phyloP scores from a whole-genome alignment of 2,797 vertebrate species.

The Stomatorhinus walkeri region DNA sequence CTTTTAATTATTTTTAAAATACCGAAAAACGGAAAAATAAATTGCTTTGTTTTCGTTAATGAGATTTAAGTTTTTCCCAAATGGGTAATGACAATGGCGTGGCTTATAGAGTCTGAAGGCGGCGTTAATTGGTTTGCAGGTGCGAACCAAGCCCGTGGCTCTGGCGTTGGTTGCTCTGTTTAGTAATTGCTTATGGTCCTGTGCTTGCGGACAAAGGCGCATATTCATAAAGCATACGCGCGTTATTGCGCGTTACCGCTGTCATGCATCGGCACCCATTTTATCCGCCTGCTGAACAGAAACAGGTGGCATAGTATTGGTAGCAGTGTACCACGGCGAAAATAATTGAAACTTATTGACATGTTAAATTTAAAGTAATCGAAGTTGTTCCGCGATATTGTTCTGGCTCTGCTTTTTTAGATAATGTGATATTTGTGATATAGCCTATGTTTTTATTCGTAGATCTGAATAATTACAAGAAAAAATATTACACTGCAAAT shows the following conservation, averaged over 20 bases:
- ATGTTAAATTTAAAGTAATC: neutral
- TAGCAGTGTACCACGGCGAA: neutral
- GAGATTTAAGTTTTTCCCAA: slow-evolving; percentile 32
- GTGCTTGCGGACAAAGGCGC: slow-evolving; percentile 50
- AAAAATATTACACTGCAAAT: neutral
- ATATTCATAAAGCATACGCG: slow-evolving; percentile 33
- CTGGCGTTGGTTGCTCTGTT: slow-evolving; percentile 40
- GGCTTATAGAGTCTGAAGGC: neutral
- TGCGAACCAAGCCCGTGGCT: slow-evolving; percentile 37
- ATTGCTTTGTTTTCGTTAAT: neutral
- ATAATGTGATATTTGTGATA: neutral
- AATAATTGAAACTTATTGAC: neutral
- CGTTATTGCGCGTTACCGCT: slow-evolving; percentile 24
- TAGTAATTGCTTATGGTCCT: slow-evolving; percentile 44
- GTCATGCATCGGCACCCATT: slow-evolving; percentile 26
- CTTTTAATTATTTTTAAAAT: neutral
- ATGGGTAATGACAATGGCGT: slow-evolving; percentile 25
- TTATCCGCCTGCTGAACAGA: slow-evolving; percentile 13
- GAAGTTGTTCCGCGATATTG: neutral
- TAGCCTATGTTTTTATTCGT: neutral
- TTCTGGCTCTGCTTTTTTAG: neutral
- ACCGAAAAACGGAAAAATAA: neutral
- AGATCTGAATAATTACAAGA: neutral
- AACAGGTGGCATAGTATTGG: slow-evolving; percentile 37
- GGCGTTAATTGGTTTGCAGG: slow-evolving; percentile 50